Evolutionary conservation across 64 coral and sea anemone genomes (phyloP), one percentile per base, ranked within the genome.

Genomic region (Actinia tenebrosa): DNA sequence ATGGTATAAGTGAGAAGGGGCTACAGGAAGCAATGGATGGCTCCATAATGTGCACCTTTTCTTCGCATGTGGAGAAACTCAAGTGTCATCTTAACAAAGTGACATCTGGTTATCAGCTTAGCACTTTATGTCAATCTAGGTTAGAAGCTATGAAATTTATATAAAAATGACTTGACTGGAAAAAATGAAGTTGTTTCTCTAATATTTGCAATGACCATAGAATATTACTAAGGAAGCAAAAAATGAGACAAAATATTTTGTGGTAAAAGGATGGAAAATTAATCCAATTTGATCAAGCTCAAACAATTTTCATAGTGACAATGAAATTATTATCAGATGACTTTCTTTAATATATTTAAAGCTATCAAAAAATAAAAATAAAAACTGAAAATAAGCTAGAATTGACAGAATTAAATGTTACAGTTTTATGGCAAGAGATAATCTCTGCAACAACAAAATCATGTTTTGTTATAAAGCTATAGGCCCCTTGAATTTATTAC

Each of bases 131-230:
- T 53, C n/a, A 53, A 81, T 50, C 79, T 22, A 16, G 79, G 15
- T 53, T 81, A 20, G 79, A 81, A 53, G 46, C 18, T 53, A 81
- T 81, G 79, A 81, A 45, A 53, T 81, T 47, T 50, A 20, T 81
- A 81, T 81, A 17, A 53, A 81, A 18, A 37, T 37, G 30, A 37
- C 30, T 37, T 37, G 30, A 37, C 30, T 37, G 30, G 30, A 37
- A 37, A 37, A 37, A 37, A 37, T 37, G 30, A 37, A 37, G 30
- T 37, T 37, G 30, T 37, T 37, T 37, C 30, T 37, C 30, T 37
- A 37, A 37, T 37, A 37, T 37, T 37, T 37, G 30, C 30, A 37
- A 37, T 37, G 30, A 37, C 30, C 30, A 45, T 19, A 26, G 1
- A 19, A 71, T n/a, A 7, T 26, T 25, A 25, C 22, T 10, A 25